Evolutionary conservation across 53 echinoderm and acorn worm genomes (phyloP).

Genomic region (Astropecten irregularis): DNA sequence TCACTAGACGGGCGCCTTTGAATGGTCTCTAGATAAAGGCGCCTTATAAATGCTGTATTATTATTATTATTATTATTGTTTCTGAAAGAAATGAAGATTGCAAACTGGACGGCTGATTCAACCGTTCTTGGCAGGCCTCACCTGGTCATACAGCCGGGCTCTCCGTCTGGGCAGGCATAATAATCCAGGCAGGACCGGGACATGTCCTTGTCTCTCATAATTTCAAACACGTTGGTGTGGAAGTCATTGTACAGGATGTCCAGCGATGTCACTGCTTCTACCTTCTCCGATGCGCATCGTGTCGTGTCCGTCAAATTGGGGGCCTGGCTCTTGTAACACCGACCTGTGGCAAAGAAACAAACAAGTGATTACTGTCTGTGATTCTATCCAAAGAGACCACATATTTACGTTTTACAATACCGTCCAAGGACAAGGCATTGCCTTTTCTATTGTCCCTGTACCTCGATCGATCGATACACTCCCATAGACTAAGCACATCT

Average conservation of each 20-base stretch:
- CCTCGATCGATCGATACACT: too few relatives aligned
- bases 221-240: constrained; percentile 86
- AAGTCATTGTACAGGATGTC: constrained; percentile 97
- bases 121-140: too few relatives aligned
- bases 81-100: too few relatives aligned
- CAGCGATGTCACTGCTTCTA: constrained; percentile 92
- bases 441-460: too few relatives aligned
- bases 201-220: constrained; percentile 84
- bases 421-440: too few relatives aligned
- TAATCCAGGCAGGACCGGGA: constrained; percentile 75
- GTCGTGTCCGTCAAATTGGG: constrained; percentile 62
- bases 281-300: constrained; percentile 85
- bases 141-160: constrained; percentile 84
- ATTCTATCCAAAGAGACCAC: background rate
- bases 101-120: too few relatives aligned
- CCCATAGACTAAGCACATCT: too few relatives aligned
- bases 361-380: background rate
- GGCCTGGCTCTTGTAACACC: constrained; percentile 82
- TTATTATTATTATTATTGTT: too few relatives aligned
- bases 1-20: too few relatives aligned
- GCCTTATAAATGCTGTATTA: too few relatives aligned
- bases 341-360: constrained; percentile 32
- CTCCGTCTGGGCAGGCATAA: constrained; percentile 85
- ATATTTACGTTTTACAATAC: too few relatives aligned
- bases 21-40: too few relatives aligned